phyloP scores from a whole-genome alignment of 1,140 invertebrate genomes.

The Aricia agestis region DNA sequence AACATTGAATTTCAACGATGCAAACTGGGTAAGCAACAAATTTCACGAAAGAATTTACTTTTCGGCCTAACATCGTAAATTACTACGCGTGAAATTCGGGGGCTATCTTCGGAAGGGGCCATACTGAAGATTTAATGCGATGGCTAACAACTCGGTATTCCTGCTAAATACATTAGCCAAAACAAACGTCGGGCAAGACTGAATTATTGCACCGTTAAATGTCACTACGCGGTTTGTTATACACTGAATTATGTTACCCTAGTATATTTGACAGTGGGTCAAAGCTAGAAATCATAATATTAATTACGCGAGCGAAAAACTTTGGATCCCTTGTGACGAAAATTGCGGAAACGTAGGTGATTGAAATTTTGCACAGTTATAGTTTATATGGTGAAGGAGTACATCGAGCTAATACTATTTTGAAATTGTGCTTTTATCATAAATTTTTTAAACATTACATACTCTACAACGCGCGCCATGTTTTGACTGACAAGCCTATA shows the following conservation, averaged over 20 bases:
- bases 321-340: too few species aligned
- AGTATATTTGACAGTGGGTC: neutral
- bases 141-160: constrained; percentile 16
- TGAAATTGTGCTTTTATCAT: too few species aligned
- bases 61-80: neutral
- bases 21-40: neutral
- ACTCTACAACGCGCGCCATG: too few species aligned
- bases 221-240: neutral
- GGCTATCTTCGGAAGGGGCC: neutral
- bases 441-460: too few species aligned
- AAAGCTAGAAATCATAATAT: neutral
- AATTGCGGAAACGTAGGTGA: too few species aligned
- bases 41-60: neutral
- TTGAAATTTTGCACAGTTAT: too few species aligned
- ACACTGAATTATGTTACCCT: neutral
- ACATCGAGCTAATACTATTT: too few species aligned
- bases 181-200: constrained; percentile 12
- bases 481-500: too few species aligned
- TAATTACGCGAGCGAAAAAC: too few species aligned
- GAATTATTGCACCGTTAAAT: constrained; percentile 17
- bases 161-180: constrained; percentile 13
- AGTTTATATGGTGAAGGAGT: too few species aligned
- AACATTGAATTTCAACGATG: too few species aligned
- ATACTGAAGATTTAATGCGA: constrained; percentile 7
- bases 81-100: neutral